These are phyloP conservation scores for Tachina grossa DNA, from an alignment of 2,888 invertebrate genomes.

Conservation along the genomic window DNA sequence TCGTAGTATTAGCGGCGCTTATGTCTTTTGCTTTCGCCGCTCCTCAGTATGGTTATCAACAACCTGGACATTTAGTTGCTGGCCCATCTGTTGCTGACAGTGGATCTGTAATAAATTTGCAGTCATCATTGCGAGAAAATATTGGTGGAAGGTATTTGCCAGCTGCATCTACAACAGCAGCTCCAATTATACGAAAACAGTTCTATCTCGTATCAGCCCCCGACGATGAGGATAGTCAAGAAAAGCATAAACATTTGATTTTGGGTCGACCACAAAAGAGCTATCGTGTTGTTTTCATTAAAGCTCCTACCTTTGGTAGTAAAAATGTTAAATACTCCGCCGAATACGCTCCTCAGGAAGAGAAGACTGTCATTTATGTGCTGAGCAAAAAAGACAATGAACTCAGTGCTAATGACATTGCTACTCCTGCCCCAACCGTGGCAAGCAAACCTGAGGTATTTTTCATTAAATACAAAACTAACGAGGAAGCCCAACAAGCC, in stretches of 20 bases:
- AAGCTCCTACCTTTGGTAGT: conserved; percentile 77
- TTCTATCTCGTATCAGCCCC: conserved; percentile 81
- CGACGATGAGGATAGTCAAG: conserved; percentile 77
- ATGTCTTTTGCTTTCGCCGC: conserved; percentile 68
- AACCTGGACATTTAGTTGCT: conserved; percentile 60
- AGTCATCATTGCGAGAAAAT: conserved; percentile 32
- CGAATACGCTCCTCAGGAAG: conserved; percentile 81
- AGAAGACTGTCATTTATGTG: conserved; percentile 82
- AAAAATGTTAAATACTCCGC: conserved; percentile 77
- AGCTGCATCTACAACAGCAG: conserved; percentile 72
- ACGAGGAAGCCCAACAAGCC: conserved; percentile 80
- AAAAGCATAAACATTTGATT: conserved; percentile 76
- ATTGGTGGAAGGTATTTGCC: conserved; percentile 79
- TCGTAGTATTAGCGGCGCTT: conserved; percentile 73
- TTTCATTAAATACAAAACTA: conserved; percentile 82
- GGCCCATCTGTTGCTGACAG: conserved; percentile 68
- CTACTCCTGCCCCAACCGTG: conserved; percentile 75
- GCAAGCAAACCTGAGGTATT: conserved; percentile 81
- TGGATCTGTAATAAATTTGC: neutral
- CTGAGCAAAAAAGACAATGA: conserved; percentile 80
- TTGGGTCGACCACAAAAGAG: conserved; percentile 80
- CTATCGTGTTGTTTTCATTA: conserved; percentile 82
- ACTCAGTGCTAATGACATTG: conserved; percentile 77
- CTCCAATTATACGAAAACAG: conserved; percentile 80
- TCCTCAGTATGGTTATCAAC: conserved; percentile 72